phyloP scores from a whole-genome alignment of 2,797 vertebrate genomes.

The Myotis vivesi region DNA sequence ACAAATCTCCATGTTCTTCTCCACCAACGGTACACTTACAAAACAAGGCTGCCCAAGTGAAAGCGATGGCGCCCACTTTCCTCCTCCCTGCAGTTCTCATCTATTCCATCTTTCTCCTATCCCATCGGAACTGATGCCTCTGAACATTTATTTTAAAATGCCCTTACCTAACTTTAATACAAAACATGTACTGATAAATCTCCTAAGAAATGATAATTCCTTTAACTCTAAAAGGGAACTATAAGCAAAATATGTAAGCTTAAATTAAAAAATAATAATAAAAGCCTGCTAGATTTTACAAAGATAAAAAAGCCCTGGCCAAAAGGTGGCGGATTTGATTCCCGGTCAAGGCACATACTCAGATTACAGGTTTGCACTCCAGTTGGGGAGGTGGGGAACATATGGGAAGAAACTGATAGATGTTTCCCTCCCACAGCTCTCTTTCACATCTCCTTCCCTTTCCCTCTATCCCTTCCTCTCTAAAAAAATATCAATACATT shows the following conservation, averaged over 20 bases:
- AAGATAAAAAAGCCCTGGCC: too few species aligned
- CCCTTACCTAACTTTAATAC: not conserved
- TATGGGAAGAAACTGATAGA: too few species aligned
- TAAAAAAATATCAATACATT: too few species aligned
- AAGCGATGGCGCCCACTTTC: too few species aligned
- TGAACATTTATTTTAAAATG: slow-evolving; percentile 34
- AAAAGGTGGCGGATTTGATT: too few species aligned
- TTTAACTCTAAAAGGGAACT: slow-evolving; percentile 56
- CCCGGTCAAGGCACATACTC: too few species aligned
- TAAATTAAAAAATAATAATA: not conserved
- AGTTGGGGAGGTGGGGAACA: too few species aligned
- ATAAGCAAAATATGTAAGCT: slow-evolving; percentile 30
- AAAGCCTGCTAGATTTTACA: slow-evolving; percentile 31
- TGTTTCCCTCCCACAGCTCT: too few species aligned
- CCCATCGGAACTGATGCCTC: not conserved
- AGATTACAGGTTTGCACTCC: too few species aligned
- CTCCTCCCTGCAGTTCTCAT: not conserved
- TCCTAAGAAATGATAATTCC: not conserved
- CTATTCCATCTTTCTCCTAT: not conserved
- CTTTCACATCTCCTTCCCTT: too few species aligned
- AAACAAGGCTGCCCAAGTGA: not conserved
- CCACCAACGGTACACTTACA: not conserved
- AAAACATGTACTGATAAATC: slow-evolving; percentile 21
- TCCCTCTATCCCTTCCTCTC: too few species aligned
- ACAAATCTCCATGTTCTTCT: not conserved